These are phyloP conservation scores for Orthonyx spaldingii DNA, from an alignment of 2,113 vertebrate genomes.

Conservation along the genomic window DNA sequence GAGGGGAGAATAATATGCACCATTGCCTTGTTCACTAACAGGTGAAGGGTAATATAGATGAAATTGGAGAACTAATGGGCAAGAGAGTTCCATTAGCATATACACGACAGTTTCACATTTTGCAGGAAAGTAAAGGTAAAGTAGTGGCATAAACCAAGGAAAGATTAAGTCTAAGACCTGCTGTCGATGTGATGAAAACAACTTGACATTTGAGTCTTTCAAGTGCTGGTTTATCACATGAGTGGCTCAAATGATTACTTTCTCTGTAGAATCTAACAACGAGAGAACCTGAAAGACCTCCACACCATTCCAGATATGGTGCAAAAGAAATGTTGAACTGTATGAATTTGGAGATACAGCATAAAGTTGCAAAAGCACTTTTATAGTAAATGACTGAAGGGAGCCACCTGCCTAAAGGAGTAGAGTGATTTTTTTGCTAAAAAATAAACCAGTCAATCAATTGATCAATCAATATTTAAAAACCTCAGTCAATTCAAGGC, in stretches of 20 bases:
- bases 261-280: conserved; percentile 47
- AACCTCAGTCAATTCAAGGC: not conserved
- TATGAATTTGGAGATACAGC: not conserved
- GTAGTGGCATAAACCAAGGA: conserved; percentile 49
- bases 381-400: not conserved
- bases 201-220: conserved; percentile 75
- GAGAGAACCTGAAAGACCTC: conserved; percentile 10
- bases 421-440: not conserved
- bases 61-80: conserved; percentile 54
- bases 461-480: not conserved
- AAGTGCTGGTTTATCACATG: conserved; percentile 62
- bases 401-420: not conserved
- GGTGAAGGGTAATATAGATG: conserved; percentile 60
- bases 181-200: conserved; percentile 70
- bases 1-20: conserved; percentile 34
- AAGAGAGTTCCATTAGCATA: conserved; percentile 53
- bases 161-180: conserved; percentile 57
- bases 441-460: not conserved
- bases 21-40: conserved; percentile 52
- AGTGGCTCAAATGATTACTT: conserved; percentile 65
- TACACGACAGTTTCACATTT: conserved; percentile 50
- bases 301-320: not conserved
- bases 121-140: conserved; percentile 36
- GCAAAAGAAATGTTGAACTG: not conserved
- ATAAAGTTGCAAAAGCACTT: no score